Base-by-base conservation (phyloP, 2,888 invertebrate genomes). In the Epinotia brunnichana region DNA sequence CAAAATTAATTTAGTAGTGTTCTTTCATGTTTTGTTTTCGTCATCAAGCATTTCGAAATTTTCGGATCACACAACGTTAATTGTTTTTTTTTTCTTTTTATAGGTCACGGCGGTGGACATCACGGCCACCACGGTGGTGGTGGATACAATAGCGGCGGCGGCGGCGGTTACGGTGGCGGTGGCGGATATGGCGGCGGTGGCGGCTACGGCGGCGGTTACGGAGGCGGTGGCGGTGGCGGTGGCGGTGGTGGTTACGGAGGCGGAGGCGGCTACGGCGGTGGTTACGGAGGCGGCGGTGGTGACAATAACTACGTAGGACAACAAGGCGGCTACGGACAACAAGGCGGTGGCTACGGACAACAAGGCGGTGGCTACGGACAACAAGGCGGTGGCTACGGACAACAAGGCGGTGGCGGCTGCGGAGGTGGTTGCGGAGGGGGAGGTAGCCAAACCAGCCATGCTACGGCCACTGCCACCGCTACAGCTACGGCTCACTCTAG, bases 391-490 rank as follows among this genome's bases (percentile, higher is more conserved):
- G 80, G 79, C 1, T 76, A 78, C 67, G 67, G 75, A 77, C 10
- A 74, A 75, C n/a, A 54, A 13, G 51, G 53, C 9, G 71, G 71
- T 9, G 69, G 71, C n/a, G 69, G 74, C n/a, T 71, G 70, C 39
- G 19, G 19, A 10, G 72, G 72, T 11, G 72, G 73, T 35, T 67
- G 76, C 57, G 75, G 75, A 5, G 73, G 76, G 63, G 75, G 76
- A 11, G 74, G 77, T 35, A 72, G 76, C 63, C 61, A 68, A 39
- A 63, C 53, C 74, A 48, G 73, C 53, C 35, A 70, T 3, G 79
- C 82, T 3, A 70, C 81, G 0, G 88, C 87, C 0, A 83, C 85
- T 0, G 87, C 88, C 2, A 82, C 83, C 3, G 85, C 85, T 0
- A 80, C 81, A 3, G 85, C 84, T 7, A 80, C 83, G 35, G 77